A percentile compares a stretch with the other conserved stretches of the same genome.
These are phyloP conservation scores for Cryptosula pallasiana DNA, from an alignment of 2,888 invertebrate species.

Conservation along the genomic window DNA sequence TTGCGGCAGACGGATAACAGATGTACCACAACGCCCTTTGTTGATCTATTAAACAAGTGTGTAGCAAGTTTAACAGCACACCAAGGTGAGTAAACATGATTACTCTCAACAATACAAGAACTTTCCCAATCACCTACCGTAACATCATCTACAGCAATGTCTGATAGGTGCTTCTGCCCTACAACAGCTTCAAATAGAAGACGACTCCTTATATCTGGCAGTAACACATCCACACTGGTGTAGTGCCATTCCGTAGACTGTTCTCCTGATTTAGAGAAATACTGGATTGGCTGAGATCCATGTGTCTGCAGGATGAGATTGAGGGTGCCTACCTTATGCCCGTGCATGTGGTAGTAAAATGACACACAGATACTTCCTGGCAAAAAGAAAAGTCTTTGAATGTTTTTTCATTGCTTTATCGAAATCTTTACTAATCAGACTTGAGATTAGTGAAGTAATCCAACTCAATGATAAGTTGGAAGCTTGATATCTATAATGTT, in stretches of 20 bases:
- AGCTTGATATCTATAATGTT: too few relatives aligned
- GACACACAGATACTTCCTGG: neutral
- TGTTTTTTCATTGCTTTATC: too few relatives aligned
- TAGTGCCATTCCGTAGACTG: slow-evolving; percentile 7
- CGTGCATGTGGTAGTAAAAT: slow-evolving; percentile 18
- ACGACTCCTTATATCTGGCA: neutral
- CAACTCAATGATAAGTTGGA: too few relatives aligned
- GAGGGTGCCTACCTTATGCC: neutral
- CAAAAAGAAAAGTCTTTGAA: too few relatives aligned
- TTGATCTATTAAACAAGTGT: too few relatives aligned
- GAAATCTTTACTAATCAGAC: too few relatives aligned
- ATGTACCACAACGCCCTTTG: neutral
- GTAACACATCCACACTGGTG: neutral
- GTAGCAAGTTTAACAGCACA: too few relatives aligned
- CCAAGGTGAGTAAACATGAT: too few relatives aligned
- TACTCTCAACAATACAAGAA: too few relatives aligned
- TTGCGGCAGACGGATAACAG: neutral
- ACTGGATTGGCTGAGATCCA: neutral
- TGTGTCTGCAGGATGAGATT: neutral
- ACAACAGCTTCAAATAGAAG: neutral
- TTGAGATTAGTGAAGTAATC: too few relatives aligned
- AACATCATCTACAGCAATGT: slow-evolving; percentile 2
- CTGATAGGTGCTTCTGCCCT: slow-evolving; percentile 3
- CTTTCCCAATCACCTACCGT: neutral
- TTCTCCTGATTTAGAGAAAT: neutral